Evolutionary conservation across 2,113 vertebrate species (phyloP).

Genomic region (Guaruba guarouba): DNA sequence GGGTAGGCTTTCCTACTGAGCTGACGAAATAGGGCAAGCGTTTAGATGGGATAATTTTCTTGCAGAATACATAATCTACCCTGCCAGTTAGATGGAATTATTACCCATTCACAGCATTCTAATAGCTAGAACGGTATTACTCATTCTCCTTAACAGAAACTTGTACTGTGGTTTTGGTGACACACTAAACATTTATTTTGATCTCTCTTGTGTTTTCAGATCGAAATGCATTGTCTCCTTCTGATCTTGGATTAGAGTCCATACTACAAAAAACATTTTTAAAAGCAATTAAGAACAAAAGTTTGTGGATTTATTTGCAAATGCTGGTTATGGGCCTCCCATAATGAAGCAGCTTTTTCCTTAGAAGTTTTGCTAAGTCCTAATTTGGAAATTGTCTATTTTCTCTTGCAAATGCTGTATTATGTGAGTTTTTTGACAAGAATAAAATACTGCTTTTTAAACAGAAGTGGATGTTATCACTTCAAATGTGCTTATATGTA

Average conservation of each 20-base stretch:
- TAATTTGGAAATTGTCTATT: neutral
- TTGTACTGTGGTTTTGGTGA: slow-evolving; percentile 27
- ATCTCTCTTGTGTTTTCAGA: neutral
- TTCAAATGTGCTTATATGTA: slow-evolving; percentile 40
- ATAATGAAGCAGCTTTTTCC: neutral
- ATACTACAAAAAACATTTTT: neutral
- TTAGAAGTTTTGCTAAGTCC: neutral
- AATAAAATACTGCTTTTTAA: slow-evolving; percentile 27
- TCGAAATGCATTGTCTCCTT: neutral
- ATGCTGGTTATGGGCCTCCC: neutral
- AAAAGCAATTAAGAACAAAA: neutral
- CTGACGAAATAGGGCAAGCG: neutral
- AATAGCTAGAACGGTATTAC: neutral
- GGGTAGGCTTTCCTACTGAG: neutral
- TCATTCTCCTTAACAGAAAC: slow-evolving; percentile 28
- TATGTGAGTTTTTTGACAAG: neutral
- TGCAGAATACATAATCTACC: neutral
- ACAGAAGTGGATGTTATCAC: slow-evolving; percentile 35
- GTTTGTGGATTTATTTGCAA: neutral
- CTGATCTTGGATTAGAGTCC: neutral
- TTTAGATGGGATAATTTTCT: neutral
- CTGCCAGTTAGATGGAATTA: neutral
- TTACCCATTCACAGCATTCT: neutral
- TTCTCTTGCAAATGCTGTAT: neutral
- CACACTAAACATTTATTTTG: neutral